phyloP scores from a whole-genome alignment of 2,797 vertebrate genomes.

The Hyperoplus immaculatus region DNA sequence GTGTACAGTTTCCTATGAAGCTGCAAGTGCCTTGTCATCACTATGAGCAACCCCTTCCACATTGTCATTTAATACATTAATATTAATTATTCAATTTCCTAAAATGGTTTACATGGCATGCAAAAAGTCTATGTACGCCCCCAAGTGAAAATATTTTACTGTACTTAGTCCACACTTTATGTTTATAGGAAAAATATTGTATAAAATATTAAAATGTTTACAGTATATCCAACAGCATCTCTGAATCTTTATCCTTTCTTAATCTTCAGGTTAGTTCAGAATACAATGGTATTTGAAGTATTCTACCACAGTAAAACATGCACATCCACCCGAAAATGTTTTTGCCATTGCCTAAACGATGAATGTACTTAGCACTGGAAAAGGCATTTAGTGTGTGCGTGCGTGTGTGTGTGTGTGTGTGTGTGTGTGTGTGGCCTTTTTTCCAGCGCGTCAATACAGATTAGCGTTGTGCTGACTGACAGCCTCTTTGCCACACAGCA shows the following conservation, averaged over 20 bases:
- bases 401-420: too few species aligned
- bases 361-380: conserved; percentile 50
- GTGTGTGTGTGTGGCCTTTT: conserved; percentile 36
- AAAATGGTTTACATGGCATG: neutral
- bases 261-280: neutral
- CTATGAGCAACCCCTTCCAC: neutral
- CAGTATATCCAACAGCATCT: neutral
- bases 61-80: neutral
- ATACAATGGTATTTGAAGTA: neutral
- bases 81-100: neutral
- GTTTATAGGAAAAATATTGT: neutral
- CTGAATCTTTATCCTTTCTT: neutral
- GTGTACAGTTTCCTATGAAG: neutral
- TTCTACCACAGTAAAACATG: conserved; percentile 11
- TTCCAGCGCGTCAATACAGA: conserved; percentile 79
- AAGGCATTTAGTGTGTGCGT: conserved; percentile 36
- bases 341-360: conserved; percentile 28
- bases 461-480: conserved; percentile 79
- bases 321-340: conserved; percentile 23
- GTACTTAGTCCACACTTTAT: neutral
- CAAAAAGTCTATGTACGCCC: neutral
- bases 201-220: neutral
- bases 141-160: neutral
- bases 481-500: conserved; percentile 72
- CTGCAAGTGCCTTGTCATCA: too few species aligned